Percentiles rank a stretch among this genome's conserved stretches.
phyloP scores from a whole-genome alignment of 2,888 invertebrate genomes.

The Pandemis cinnamomeana region DNA sequence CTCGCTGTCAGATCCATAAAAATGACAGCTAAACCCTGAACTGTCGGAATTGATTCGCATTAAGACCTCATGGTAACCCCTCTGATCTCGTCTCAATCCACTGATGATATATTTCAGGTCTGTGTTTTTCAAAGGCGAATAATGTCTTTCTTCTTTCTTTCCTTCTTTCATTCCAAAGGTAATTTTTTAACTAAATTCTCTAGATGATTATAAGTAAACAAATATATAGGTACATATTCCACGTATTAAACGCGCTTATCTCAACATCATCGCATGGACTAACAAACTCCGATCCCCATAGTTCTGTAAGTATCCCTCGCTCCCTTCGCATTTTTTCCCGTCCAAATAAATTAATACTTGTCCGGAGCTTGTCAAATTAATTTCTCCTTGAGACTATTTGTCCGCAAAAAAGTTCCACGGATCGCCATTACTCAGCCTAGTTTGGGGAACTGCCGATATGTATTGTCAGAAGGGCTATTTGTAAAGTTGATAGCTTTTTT shows the following conservation, averaged over 20 bases:
- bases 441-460: conserved; percentile 44
- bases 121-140: no score
- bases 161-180: no score
- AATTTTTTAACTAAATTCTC: no score
- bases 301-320: conserved; percentile 18
- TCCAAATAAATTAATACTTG: conserved; percentile 82
- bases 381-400: conserved; percentile 83
- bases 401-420: conserved; percentile 80
- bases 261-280: conserved; percentile 22
- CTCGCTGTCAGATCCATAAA: no score
- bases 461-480: conserved; percentile 37
- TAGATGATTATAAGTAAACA: no score
- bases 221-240: neutral
- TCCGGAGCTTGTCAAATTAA: conserved; percentile 83
- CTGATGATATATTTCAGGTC: no score
- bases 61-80: no score
- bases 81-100: no score
- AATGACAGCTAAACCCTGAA: no score
- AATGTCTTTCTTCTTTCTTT: no score
- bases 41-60: no score
- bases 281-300: conserved; percentile 46
- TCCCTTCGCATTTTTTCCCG: conserved; percentile 79
- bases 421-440: conserved; percentile 72
- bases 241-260: neutral
- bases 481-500: conserved; percentile 36